Conservation (phyloP, 2,888 invertebrate species). For the Formica aserva region DNA sequence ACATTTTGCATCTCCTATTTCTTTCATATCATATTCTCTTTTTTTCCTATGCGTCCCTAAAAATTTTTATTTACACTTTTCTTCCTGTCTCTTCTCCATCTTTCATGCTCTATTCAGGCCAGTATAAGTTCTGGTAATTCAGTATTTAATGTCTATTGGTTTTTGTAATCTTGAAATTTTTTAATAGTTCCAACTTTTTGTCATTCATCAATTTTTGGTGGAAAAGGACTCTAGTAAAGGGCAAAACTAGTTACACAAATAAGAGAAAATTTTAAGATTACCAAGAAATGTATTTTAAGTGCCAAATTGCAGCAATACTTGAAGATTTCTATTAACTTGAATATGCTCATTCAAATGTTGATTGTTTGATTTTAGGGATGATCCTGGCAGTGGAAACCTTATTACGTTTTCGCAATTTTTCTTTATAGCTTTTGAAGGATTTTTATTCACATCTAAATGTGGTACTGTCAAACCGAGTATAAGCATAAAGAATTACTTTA, state of each 20-base stretch:
- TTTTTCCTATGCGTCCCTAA: neutral
- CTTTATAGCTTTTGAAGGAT: slow-evolving; percentile 96
- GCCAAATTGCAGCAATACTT: neutral
- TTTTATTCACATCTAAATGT: slow-evolving; percentile 93
- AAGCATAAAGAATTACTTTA: slow-evolving; percentile 92
- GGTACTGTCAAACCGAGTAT: slow-evolving; percentile 92
- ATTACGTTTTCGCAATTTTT: slow-evolving; percentile 98
- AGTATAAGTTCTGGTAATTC: neutral
- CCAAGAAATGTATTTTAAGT: neutral
- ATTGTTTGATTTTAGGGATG: slow-evolving; percentile 88
- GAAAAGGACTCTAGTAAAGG: neutral
- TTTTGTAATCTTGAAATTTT: neutral
- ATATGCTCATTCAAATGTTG: neutral
- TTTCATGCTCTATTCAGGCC: neutral
- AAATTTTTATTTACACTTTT: neutral
- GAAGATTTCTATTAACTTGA: neutral
- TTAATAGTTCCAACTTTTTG: neutral
- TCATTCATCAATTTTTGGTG: neutral
- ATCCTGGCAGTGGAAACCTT: slow-evolving; percentile 97
- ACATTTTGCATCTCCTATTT: neutral
- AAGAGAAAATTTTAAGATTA: neutral
- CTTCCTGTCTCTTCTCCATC: neutral
- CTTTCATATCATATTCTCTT: neutral
- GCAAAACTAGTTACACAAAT: neutral
- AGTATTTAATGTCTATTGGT: neutral